These are phyloP conservation scores for Antrozous pallidus DNA, from an alignment of 2,797 vertebrate species.

Conservation along the genomic window DNA sequence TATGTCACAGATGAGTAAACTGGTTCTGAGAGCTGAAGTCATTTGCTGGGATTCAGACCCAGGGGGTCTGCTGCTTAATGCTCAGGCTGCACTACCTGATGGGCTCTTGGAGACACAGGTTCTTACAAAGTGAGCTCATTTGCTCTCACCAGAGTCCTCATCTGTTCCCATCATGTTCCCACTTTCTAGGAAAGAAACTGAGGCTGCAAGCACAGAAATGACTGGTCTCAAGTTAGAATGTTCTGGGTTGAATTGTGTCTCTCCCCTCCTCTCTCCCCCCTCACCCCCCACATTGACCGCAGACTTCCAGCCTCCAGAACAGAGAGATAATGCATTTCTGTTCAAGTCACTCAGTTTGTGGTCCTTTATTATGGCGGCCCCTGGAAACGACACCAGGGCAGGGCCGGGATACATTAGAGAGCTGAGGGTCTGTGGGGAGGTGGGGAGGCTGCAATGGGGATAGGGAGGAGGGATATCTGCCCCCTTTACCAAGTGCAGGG, in stretches of 20 bases:
- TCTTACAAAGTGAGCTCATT: background rate
- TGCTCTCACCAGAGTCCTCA: background rate
- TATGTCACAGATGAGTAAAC: background rate
- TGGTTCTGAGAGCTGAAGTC: background rate
- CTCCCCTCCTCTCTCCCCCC: accelerated
- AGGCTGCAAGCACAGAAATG: background rate
- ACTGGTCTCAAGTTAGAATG: background rate
- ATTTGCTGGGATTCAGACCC: background rate
- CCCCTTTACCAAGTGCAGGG: background rate
- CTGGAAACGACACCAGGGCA: too few relatives aligned
- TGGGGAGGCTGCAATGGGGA: background rate
- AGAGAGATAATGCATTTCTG: background rate
- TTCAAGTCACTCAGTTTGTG: background rate
- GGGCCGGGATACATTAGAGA: background rate
- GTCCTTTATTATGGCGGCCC: background rate
- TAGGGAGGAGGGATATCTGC: background rate
- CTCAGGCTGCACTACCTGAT: accelerated
- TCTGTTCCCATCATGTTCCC: background rate
- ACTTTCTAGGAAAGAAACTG: background rate
- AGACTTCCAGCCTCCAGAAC: background rate
- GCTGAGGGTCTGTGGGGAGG: background rate
- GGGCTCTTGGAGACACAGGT: accelerated
- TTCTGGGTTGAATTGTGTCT: background rate
- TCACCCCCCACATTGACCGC: accelerated
- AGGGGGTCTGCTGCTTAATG: background rate